Conservation (phyloP, 2,113 vertebrate genomes). For the Eonycteris spelaea region DNA sequence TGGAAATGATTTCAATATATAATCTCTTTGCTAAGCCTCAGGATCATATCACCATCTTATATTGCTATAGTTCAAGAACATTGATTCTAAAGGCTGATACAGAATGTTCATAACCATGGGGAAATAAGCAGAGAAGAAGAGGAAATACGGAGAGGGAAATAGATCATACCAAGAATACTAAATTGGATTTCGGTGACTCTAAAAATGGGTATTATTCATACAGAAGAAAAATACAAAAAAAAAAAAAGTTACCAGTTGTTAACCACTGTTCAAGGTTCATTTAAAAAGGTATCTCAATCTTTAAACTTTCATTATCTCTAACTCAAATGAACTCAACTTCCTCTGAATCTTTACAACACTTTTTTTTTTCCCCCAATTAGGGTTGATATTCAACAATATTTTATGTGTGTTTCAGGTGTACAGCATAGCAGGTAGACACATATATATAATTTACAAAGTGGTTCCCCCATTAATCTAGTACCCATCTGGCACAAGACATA, state of each 20-base stretch:
- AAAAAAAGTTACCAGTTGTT: background rate
- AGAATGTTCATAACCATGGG: conserved; percentile 63
- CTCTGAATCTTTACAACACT: background rate
- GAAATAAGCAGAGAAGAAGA: conserved; percentile 62
- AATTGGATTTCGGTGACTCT: background rate
- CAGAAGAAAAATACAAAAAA: background rate
- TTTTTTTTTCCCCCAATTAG: background rate
- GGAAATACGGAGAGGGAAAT: conserved; percentile 48
- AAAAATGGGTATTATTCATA: background rate
- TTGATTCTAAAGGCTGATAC: conserved; percentile 71
- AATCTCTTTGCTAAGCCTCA: conserved; percentile 69
- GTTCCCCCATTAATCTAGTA: too few relatives aligned
- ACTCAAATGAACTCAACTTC: background rate
- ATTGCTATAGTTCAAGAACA: conserved; percentile 51
- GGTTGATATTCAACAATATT: too few relatives aligned
- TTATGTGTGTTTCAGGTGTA: too few relatives aligned
- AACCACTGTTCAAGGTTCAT: background rate
- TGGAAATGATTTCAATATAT: conserved; percentile 76
- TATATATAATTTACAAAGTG: too few relatives aligned
- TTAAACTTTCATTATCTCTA: background rate
- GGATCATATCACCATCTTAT: conserved; percentile 68
- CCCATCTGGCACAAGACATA: too few relatives aligned
- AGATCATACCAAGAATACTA: conserved; percentile 21
- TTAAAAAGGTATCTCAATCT: background rate
- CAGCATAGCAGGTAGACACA: too few relatives aligned